Evolutionary conservation across 2,888 invertebrate genomes (phyloP).

Genomic region (Incurvaria masculella): DNA sequence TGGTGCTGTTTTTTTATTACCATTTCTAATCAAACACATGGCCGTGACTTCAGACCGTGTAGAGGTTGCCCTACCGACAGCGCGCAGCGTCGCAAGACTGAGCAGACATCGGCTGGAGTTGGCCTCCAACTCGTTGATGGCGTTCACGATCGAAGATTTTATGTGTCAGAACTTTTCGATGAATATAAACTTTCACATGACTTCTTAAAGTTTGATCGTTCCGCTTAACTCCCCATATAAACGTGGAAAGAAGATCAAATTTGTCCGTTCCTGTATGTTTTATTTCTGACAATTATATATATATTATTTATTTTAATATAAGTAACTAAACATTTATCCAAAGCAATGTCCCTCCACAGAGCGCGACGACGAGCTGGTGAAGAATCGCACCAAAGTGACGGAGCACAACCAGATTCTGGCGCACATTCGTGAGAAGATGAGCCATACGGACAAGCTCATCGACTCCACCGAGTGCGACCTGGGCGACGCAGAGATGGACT

Average conservation of each 20-base stretch:
- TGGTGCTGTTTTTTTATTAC: conserved; percentile 29
- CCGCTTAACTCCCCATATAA: no score
- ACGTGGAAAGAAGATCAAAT: no score
- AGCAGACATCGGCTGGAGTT: conserved; percentile 35
- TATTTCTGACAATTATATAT: no score
- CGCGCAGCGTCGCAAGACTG: conserved; percentile 33
- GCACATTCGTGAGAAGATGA: conserved; percentile 49
- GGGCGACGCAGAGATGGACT: conserved; percentile 41
- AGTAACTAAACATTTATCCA: no score
- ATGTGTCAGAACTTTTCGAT: no score
- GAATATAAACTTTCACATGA: no score
- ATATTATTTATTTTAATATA: no score
- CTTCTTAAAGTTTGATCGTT: no score
- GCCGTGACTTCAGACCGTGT: conserved; percentile 29
- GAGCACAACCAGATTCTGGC: conserved; percentile 49
- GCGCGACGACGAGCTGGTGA: conserved; percentile 45
- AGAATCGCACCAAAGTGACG: conserved; percentile 40
- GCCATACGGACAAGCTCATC: conserved; percentile 47
- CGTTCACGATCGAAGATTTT: no score
- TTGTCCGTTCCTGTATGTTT: no score
- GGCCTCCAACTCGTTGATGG: no score
- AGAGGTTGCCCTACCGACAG: conserved; percentile 37
- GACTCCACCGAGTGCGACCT: conserved; percentile 43
- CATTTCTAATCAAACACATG: no score
- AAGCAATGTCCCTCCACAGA: conserved; percentile 24